Evolutionary conservation across 2,113 vertebrate species (phyloP).

Genomic region (Phaetusa simplex): DNA sequence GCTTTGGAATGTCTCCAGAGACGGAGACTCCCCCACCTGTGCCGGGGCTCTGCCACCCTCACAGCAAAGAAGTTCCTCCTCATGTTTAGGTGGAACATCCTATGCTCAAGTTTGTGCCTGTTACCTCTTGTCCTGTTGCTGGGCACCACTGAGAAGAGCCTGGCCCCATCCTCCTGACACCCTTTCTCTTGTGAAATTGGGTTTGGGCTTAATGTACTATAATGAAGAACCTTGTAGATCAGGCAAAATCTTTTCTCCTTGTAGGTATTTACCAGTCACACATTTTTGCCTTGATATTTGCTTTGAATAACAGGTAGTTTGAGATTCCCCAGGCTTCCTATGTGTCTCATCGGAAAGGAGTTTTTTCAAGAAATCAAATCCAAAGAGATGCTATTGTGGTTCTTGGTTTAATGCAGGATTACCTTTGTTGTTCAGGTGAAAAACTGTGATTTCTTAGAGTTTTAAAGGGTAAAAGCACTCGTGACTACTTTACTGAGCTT

Average conservation of each 20-base stretch:
- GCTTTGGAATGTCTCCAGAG: too few species aligned
- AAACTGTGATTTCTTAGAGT: not conserved
- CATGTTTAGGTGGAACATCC: too few species aligned
- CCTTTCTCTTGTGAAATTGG: not conserved
- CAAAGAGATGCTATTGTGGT: not conserved
- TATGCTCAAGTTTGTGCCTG: too few species aligned
- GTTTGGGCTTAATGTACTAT: not conserved
- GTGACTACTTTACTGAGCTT: not conserved
- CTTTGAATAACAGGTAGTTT: not conserved
- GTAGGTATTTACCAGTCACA: not conserved
- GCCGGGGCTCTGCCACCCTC: too few species aligned
- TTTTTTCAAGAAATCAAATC: not conserved
- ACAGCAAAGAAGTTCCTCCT: too few species aligned
- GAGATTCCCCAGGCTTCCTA: not conserved
- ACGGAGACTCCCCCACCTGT: too few species aligned
- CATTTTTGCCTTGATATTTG: not conserved
- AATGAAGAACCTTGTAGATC: not conserved
- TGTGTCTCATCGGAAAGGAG: rapidly evolving
- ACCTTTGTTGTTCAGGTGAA: not conserved
- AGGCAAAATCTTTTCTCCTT: not conserved
- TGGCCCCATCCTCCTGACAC: too few species aligned
- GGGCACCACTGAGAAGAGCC: too few species aligned
- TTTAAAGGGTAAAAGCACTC: not conserved
- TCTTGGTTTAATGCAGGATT: not conserved
- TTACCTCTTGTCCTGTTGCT: too few species aligned